A percentile compares a stretch with the other conserved stretches of the same genome.
Conservation (phyloP, 1,140 invertebrate genomes). For the Drosophila lowei region DNA sequence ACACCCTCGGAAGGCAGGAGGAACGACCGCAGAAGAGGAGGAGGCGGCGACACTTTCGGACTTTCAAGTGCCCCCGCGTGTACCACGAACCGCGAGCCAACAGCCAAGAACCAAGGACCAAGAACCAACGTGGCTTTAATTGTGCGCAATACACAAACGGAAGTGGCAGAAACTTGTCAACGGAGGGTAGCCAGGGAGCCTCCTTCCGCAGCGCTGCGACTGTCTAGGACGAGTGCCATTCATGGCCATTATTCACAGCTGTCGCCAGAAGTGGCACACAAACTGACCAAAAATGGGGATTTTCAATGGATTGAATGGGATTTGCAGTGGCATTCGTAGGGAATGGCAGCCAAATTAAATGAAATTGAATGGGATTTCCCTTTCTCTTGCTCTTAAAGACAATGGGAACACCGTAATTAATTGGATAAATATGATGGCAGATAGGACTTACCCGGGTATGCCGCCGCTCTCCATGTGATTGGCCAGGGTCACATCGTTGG, state of each 20-base stretch:
- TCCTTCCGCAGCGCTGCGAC: conserved; percentile 6
- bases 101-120: too few species aligned
- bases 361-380: conserved; percentile 21
- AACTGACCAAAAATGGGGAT: conserved; percentile 23
- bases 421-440: conserved; percentile 22
- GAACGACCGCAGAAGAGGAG: conserved; percentile 15
- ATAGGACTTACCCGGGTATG: conserved; percentile 90
- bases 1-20: conserved; percentile 12
- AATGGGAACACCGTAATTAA: conserved; percentile 37
- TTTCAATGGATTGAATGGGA: conserved; percentile 35
- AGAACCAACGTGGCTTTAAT: conserved; percentile 65
- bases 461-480: conserved; percentile 98
- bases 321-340: conserved; percentile 33
- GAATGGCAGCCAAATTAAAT: conserved; percentile 21
- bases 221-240: conserved; percentile 11
- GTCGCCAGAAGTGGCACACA: conserved; percentile 60
- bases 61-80: conserved; percentile 20
- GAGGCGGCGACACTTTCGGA: conserved; percentile 60
- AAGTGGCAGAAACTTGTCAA: conserved; percentile 70
- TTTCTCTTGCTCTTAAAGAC: conserved; percentile 1
- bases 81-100: not conserved
- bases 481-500: conserved; percentile 96
- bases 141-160: conserved; percentile 56
- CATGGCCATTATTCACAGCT: conserved; percentile 75
- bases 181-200: conserved; percentile 34